These are phyloP conservation scores for Chrysodeixis includens DNA, from an alignment of 2,888 invertebrate genomes.

Conservation along the genomic window DNA sequence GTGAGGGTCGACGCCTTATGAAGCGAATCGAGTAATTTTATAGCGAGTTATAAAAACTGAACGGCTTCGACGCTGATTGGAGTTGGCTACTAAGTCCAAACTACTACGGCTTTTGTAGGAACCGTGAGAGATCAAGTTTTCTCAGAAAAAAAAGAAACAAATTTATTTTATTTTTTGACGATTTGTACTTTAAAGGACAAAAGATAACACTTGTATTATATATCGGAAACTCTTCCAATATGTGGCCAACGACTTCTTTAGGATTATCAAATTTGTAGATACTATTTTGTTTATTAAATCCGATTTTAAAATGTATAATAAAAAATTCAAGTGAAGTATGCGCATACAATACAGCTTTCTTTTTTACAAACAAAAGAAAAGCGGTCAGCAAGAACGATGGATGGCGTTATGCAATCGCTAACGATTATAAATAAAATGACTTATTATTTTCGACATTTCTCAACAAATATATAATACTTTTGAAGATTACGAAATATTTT, in stretches of 20 bases:
- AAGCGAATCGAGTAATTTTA: slow-evolving; percentile 70
- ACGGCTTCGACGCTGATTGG: slow-evolving; percentile 50
- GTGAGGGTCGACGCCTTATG: slow-evolving; percentile 68
- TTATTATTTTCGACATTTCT: slow-evolving; percentile 14
- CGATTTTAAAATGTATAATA: too few relatives aligned
- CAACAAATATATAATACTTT: not conserved
- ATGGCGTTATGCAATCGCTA: slow-evolving; percentile 39
- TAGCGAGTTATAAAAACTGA: slow-evolving; percentile 72
- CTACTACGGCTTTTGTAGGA: slow-evolving; percentile 26
- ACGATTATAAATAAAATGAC: slow-evolving; percentile 31
- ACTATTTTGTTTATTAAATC: too few relatives aligned
- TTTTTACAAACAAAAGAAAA: slow-evolving; percentile 58
- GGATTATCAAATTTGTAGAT: too few relatives aligned
- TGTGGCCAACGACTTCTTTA: too few relatives aligned
- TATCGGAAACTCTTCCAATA: too few relatives aligned
- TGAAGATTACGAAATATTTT: not conserved
- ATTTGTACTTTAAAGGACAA: not conserved
- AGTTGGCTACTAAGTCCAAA: slow-evolving; percentile 51
- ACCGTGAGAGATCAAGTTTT: slow-evolving; percentile 16
- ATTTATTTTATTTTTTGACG: not conserved
- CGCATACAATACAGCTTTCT: slow-evolving; percentile 44
- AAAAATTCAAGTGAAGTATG: slow-evolving; percentile 51
- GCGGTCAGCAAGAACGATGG: slow-evolving; percentile 19
- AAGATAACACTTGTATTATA: too few relatives aligned
- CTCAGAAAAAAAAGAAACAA: not conserved